phyloP scores from a whole-genome alignment of 1,140 invertebrate species.

The Penaeus indicus region DNA sequence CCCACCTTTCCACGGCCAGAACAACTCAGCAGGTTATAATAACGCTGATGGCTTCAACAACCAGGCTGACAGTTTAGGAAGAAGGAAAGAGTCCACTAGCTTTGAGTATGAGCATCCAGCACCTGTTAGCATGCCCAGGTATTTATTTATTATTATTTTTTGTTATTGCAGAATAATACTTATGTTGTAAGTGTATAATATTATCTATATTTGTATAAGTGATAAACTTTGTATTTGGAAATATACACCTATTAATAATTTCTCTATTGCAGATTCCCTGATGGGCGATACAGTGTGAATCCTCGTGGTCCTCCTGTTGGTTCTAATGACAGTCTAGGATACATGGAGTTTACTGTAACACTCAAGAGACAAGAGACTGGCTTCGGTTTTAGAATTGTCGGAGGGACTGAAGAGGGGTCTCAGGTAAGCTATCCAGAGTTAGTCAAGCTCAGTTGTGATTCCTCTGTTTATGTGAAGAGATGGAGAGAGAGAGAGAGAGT shows the following conservation, averaged over 20 bases:
- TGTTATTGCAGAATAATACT: background rate
- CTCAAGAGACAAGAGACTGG: slow-evolving; percentile 86
- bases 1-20: slow-evolving; percentile 63
- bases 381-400: slow-evolving; percentile 98
- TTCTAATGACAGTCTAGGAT: slow-evolving; percentile 68
- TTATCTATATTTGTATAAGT: background rate
- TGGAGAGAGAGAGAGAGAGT: too few relatives aligned
- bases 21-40: slow-evolving; percentile 58
- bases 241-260: too few relatives aligned
- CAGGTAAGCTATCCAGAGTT: slow-evolving; percentile 77
- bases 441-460: slow-evolving; percentile 5
- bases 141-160: slow-evolving; percentile 9
- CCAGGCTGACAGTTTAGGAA: slow-evolving; percentile 59
- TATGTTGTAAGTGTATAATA: background rate
- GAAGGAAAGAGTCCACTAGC: slow-evolving; percentile 78
- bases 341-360: slow-evolving; percentile 83
- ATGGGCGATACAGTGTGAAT: slow-evolving; percentile 64
- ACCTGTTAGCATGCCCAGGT: slow-evolving; percentile 74
- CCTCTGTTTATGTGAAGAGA: too few relatives aligned
- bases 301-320: slow-evolving; percentile 44
- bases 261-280: slow-evolving; percentile 55
- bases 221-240: too few relatives aligned
- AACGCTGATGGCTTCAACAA: slow-evolving; percentile 56
- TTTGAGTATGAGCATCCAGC: slow-evolving; percentile 78
- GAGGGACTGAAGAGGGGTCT: slow-evolving; percentile 97